Evolutionary conservation across 1,140 invertebrate species (phyloP).

Genomic region (Penaeus vannamei): DNA sequence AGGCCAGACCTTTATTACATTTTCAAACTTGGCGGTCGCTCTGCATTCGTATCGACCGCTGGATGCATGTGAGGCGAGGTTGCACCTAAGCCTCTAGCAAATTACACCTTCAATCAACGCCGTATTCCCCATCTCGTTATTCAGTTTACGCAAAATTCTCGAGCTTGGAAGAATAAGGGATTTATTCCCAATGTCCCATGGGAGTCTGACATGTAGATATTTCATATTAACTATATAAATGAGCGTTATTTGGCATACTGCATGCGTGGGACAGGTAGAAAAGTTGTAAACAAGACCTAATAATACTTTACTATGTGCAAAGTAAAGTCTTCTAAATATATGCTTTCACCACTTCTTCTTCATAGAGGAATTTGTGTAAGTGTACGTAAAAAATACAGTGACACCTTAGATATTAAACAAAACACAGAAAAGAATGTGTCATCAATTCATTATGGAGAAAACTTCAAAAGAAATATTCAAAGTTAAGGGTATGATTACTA

Average conservation of each 20-base stretch:
- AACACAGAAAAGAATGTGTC: too few relatives aligned
- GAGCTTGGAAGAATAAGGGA: not conserved
- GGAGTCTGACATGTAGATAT: not conserved
- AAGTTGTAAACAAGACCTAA: slow-evolving; percentile 66
- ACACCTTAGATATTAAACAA: too few relatives aligned
- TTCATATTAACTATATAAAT: slow-evolving; percentile 10
- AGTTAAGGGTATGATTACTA: not conserved
- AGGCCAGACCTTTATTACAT: not conserved
- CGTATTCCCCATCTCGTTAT: not conserved
- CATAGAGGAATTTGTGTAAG: not conserved
- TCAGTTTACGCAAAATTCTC: not conserved
- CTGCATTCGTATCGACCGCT: slow-evolving; percentile 57
- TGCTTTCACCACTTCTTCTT: slow-evolving; percentile 46
- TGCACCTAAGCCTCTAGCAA: slow-evolving; percentile 20
- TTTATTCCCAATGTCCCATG: not conserved
- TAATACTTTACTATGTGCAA: slow-evolving; percentile 63
- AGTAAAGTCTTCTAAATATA: slow-evolving; percentile 57
- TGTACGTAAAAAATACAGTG: too few relatives aligned
- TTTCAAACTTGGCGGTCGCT: slow-evolving; percentile 45
- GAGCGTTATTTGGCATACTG: slow-evolving; percentile 25
- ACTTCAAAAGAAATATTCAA: too few relatives aligned
- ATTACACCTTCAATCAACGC: not conserved
- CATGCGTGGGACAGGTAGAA: slow-evolving; percentile 60
- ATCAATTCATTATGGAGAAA: too few relatives aligned
- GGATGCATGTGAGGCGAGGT: slow-evolving; percentile 39